A percentile compares a stretch with the other conserved stretches of the same genome.
phyloP scores from a whole-genome alignment of 2,113 vertebrate species.

The Lagopus leucura region DNA sequence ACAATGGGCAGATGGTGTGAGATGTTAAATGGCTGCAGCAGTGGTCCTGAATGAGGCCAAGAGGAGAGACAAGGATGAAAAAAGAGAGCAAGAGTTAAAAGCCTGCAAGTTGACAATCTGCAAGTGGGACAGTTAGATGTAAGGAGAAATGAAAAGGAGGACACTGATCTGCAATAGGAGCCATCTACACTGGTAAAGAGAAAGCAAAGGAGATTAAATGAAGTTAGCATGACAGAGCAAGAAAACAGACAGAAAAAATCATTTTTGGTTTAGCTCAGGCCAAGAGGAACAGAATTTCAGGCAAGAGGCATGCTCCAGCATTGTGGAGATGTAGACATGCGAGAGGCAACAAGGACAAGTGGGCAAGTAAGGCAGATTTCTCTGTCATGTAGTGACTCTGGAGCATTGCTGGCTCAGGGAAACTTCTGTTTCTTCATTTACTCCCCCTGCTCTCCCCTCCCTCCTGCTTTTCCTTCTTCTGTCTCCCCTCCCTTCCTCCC shows the following conservation, averaged over 20 bases:
- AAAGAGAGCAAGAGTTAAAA: not conserved
- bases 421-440: not conserved
- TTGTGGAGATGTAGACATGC: not conserved
- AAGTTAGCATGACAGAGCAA: not conserved
- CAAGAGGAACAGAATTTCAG: not conserved
- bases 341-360: not conserved
- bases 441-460: not conserved
- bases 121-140: not conserved
- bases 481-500: too few species aligned
- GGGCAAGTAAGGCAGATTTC: not conserved
- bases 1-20: not conserved
- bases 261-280: not conserved
- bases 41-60: not conserved
- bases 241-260: not conserved
- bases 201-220: not conserved
- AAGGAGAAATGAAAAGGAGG: not conserved
- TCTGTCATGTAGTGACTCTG: accelerated
- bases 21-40: accelerated
- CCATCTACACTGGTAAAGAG: not conserved
- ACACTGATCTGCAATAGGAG: not conserved
- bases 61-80: not conserved
- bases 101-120: not conserved
- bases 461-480: too few species aligned
- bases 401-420: accelerated
- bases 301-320: not conserved